Percentiles rank a stretch among this genome's conserved stretches.
These are phyloP conservation scores for Mnemiopsis leidyi DNA, from an alignment of 37 sponge, comb jelly and placozoan genomes.

Conservation along the genomic window DNA sequence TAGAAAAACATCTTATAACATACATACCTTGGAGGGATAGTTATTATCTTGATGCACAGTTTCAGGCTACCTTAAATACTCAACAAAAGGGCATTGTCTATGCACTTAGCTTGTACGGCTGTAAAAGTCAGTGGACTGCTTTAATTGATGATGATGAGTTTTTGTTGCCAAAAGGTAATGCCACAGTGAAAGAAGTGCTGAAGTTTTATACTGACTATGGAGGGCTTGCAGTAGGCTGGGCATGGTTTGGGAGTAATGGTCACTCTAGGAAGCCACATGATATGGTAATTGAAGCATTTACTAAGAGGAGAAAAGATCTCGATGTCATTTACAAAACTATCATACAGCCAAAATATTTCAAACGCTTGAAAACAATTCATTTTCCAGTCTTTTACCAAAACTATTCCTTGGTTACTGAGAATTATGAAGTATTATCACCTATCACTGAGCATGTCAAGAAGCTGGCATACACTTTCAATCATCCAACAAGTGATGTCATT, in stretches of 20 bases:
- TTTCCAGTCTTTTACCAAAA: not conserved
- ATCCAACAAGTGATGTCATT: constrained; percentile 22
- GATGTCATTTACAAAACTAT: constrained; percentile 28
- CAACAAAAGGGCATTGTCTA: constrained; percentile 18
- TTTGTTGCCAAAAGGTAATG: not conserved
- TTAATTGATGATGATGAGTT: constrained; percentile 47
- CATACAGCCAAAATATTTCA: constrained; percentile 17
- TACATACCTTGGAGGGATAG: not conserved
- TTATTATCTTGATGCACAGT: not conserved
- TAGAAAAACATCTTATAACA: not conserved
- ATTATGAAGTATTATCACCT: not conserved
- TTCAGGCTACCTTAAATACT: not conserved
- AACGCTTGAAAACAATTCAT: constrained; percentile 8
- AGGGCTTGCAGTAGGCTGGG: constrained; percentile 17
- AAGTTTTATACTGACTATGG: not conserved
- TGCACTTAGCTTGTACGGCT: not conserved
- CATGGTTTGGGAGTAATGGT: constrained; percentile 44
- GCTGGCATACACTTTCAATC: not conserved
- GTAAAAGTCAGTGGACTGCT: constrained; percentile 35
- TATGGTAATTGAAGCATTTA: constrained; percentile 8
- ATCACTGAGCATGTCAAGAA: not conserved
- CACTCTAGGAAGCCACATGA: not conserved
- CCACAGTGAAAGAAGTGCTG: not conserved
- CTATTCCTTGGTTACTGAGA: not conserved
- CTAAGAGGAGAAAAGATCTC: not conserved